Evolutionary conservation across 2,888 invertebrate species (phyloP), one percentile per base, ranked within the genome.

Genomic region (Ophion obscuratus): DNA sequence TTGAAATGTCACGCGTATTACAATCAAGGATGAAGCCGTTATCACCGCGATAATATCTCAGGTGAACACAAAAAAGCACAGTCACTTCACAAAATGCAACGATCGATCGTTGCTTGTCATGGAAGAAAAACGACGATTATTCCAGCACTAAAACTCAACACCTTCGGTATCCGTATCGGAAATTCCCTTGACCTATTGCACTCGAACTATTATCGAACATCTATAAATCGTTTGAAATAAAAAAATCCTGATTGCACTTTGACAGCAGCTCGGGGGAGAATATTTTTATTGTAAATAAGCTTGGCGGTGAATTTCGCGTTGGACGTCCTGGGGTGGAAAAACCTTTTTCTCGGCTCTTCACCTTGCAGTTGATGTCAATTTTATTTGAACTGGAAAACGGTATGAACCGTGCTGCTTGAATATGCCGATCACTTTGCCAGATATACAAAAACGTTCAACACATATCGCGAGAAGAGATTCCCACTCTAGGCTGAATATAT

Each of bases 51-150:
- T 84, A 70, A 78, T 73, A 84, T 62, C 44, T 73, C 62, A 40
- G 71, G 53, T 73, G 17, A 27, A 71, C 64, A 74, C 62, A 57
- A 71, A 61, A 83, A 87, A 59, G 64, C 89, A 91, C 91, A 78
- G 87, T 88, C 88, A 90, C 91, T 83, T 68, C 87, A 89, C 88
- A 68, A 81, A 44, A 70, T 20, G 11, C 61, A 77, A 14, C 27
- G 40, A 84, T 73, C 70, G 20, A 59, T 73, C 64, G 31, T 40
- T 9, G 59, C 67, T 73, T 73, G 31, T 62, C 14, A 59, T 62
- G 36, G 47, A 31, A 70, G 47, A 14, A 62, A 61, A 27, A 71
- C 20, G 27, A 57, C 59, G 36, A 64, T 17, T 20, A 77, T 70
- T 61, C 11, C 61, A 44, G 31, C 17, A 53, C 53, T 11, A 4